Conservation (phyloP, 2,113 vertebrate species). For the Hippolais icterina region DNA sequence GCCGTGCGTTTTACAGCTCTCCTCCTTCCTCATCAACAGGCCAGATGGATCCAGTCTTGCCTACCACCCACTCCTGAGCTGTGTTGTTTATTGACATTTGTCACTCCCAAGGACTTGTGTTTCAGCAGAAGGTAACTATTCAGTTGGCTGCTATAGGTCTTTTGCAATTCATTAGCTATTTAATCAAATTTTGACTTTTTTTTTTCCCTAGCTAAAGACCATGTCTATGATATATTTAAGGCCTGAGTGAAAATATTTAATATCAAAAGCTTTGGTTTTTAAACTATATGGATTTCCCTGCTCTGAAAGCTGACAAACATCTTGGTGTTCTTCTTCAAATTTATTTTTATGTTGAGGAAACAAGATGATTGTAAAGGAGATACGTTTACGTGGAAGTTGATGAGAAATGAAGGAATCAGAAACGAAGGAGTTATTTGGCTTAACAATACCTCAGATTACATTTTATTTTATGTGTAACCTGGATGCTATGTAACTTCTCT, state of each 20-base stretch:
- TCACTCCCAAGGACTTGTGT: neutral
- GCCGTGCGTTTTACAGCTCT: neutral
- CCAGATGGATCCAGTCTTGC: constrained; percentile 24
- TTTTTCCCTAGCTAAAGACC: neutral
- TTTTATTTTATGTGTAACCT: neutral
- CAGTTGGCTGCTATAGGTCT: neutral
- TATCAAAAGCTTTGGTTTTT: neutral
- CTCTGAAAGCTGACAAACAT: neutral
- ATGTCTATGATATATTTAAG: neutral
- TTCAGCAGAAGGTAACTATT: neutral
- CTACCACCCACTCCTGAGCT: neutral
- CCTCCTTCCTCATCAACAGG: neutral
- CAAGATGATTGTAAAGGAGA: neutral
- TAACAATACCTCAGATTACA: neutral
- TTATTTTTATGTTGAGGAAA: neutral
- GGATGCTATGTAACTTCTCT: neutral
- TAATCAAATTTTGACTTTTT: neutral
- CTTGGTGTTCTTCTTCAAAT: neutral
- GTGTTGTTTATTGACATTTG: neutral
- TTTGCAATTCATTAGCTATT: neutral
- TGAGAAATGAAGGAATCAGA: neutral
- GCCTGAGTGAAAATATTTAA: neutral
- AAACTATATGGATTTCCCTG: neutral
- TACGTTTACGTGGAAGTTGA: neutral
- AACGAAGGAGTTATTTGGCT: neutral